Evolutionary conservation across 2,113 vertebrate species (phyloP).

Genomic region (Hymenochirus boettgeri): DNA sequence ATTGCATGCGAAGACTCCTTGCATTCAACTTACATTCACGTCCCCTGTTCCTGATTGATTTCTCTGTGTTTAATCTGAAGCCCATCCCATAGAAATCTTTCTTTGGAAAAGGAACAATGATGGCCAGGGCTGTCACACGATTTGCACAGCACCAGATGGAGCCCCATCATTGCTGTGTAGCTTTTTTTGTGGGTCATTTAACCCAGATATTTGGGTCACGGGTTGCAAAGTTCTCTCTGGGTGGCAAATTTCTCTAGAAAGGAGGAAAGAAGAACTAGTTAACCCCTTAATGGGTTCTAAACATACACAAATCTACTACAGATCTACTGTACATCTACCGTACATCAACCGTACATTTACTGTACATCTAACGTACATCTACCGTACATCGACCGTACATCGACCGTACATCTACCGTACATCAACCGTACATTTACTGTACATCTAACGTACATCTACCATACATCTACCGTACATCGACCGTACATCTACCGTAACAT

Average conservation of each 20-base stretch:
- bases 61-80: constrained; percentile 39
- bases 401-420: too few species aligned
- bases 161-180: not conserved
- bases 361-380: too few species aligned
- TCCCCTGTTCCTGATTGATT: constrained; percentile 31
- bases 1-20: constrained; percentile 16
- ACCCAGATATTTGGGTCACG: constrained; percentile 2
- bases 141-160: constrained; percentile 27
- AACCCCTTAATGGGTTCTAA: not conserved
- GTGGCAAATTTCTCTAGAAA: not conserved
- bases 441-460: too few species aligned
- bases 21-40: constrained; percentile 32
- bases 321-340: too few species aligned
- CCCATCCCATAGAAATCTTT: constrained; percentile 24
- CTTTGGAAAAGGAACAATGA: constrained; percentile 1
- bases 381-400: too few species aligned
- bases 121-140: constrained; percentile 8
- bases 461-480: too few species aligned
- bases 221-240: not conserved
- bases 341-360: too few species aligned
- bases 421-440: too few species aligned
- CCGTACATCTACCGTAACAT: too few species aligned
- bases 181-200: constrained; percentile 12
- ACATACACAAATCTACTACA: too few species aligned
- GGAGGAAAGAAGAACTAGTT: not conserved